Conservation (phyloP, 2,888 invertebrate genomes). For the Lathronympha strigana region DNA sequence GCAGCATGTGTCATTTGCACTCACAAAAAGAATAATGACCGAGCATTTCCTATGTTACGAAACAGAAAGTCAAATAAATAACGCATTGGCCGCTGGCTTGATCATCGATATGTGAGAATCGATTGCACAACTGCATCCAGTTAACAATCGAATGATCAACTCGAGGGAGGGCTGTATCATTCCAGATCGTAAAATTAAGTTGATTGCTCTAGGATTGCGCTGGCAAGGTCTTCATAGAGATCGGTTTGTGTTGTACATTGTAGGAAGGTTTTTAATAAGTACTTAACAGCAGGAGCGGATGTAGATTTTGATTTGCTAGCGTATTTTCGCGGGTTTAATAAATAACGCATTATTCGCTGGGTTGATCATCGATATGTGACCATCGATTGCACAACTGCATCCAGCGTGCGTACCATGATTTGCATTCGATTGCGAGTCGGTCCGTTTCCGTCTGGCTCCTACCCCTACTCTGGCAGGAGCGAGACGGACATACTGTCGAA, state of each 20-base stretch:
- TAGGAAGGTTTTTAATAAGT: no score
- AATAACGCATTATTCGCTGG: constrained; percentile 22
- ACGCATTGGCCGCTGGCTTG: constrained; percentile 22
- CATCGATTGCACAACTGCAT: constrained; percentile 31
- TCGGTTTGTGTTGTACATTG: no score
- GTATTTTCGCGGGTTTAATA: no score
- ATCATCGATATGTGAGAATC: constrained; percentile 30
- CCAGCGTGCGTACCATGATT: no score
- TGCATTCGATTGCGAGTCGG: no score
- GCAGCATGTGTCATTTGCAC: constrained; percentile 21
- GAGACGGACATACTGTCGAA: no score
- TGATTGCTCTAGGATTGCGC: constrained; percentile 15
- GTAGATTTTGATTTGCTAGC: no score
- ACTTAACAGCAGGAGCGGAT: neutral
- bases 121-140: constrained; percentile 30
- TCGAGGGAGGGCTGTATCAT: constrained; percentile 15
- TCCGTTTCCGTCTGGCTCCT: no score
- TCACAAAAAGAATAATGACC: constrained; percentile 30
- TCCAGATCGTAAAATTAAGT: constrained; percentile 21
- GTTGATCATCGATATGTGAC: constrained; percentile 27
- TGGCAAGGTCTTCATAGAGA: constrained; percentile 10
- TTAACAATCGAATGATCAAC: constrained; percentile 28
- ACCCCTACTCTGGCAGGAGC: no score
- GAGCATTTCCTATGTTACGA: constrained; percentile 29
- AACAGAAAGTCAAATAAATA: constrained; percentile 30